Evolutionary conservation across 2,888 invertebrate species (phyloP).

Genomic region (Achlya flavicornis): DNA sequence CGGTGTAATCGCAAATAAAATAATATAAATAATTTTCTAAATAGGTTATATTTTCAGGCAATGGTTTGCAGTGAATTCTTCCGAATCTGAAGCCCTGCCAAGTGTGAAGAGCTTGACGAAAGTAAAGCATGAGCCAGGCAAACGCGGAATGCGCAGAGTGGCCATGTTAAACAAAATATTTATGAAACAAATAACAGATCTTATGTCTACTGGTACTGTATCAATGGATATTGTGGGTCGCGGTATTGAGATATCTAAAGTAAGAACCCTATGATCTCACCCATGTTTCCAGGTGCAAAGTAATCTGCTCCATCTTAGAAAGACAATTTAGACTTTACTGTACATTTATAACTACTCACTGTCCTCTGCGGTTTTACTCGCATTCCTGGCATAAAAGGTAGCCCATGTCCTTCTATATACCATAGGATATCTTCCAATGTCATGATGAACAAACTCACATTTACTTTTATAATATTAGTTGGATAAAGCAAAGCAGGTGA

Average conservation of each 20-base stretch:
- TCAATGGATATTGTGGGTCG: constrained; percentile 85
- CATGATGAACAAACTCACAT: no score
- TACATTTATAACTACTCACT: no score
- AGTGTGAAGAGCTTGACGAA: constrained; percentile 70
- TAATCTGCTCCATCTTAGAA: no score
- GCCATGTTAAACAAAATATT: constrained; percentile 91
- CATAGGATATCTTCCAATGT: no score
- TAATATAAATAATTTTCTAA: no score
- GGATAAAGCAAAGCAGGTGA: no score
- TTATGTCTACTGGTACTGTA: constrained; percentile 89
- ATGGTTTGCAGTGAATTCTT: constrained; percentile 55
- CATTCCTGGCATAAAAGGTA: no score
- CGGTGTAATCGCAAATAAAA: background rate
- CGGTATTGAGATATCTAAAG: constrained; percentile 89
- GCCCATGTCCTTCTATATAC: no score
- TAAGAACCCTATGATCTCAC: constrained; percentile 41
- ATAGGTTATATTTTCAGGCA: constrained; percentile 51
- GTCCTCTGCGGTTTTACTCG: no score
- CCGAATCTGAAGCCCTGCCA: constrained; percentile 53
- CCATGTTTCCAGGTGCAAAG: background rate
- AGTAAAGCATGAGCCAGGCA: constrained; percentile 77
- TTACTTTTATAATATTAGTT: no score
- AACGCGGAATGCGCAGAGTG: constrained; percentile 83
- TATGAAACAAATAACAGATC: constrained; percentile 91
- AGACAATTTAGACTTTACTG: no score